Conservation (phyloP, 2,888 invertebrate species). For the Sthenelais limicola region DNA sequence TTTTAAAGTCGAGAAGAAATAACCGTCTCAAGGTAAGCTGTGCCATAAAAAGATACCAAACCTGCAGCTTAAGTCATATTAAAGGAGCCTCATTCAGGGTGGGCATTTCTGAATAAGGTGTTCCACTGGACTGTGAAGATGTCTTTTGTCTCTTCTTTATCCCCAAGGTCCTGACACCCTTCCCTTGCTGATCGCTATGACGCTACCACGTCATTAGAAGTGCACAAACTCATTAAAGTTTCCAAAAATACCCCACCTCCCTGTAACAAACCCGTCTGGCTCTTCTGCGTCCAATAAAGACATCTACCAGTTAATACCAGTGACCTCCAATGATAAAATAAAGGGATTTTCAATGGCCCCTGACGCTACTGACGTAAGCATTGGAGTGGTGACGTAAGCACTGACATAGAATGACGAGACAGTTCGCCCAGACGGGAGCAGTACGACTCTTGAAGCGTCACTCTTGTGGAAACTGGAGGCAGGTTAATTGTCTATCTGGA, state of each 20-base stretch:
- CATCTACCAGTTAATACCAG: not conserved
- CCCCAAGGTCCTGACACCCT: not conserved
- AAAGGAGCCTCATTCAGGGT: too few relatives aligned
- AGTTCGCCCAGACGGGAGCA: not conserved
- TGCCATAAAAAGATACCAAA: too few relatives aligned
- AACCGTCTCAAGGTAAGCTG: too few relatives aligned
- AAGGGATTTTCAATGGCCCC: not conserved
- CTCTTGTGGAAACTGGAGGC: too few relatives aligned
- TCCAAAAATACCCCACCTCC: constrained; percentile 9
- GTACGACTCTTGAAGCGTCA: too few relatives aligned
- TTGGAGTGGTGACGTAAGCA: constrained; percentile 18
- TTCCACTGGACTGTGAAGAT: too few relatives aligned
- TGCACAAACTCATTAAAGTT: constrained; percentile 21
- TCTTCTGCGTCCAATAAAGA: constrained; percentile 30
- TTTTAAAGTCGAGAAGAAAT: too few relatives aligned
- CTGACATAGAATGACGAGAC: not conserved
- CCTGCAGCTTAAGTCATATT: too few relatives aligned
- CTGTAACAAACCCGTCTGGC: constrained; percentile 7
- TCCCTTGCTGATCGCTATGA: not conserved
- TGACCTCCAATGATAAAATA: constrained; percentile 2
- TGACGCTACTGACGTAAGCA: not conserved
- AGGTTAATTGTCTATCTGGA: constrained; percentile 30
- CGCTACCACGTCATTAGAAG: constrained; percentile 9
- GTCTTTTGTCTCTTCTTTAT: not conserved
- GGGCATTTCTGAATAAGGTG: too few relatives aligned